Evolutionary conservation across 2,888 invertebrate genomes (phyloP), one percentile per base, ranked within the genome.

Genomic region (Ectemnius lituratus): DNA sequence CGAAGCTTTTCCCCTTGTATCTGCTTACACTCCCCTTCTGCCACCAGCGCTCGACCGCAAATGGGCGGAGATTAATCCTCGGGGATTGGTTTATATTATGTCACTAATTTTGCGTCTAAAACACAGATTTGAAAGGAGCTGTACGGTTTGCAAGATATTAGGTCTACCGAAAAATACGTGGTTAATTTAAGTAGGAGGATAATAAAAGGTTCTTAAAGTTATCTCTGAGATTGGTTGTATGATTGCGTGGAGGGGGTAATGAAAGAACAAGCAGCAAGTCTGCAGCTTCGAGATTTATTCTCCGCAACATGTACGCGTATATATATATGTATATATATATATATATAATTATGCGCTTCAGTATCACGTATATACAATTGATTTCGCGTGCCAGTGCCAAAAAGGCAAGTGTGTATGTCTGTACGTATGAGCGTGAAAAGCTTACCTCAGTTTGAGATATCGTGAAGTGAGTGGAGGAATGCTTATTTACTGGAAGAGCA

Each of bases 291-390:
- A 52, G 16, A 52, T 88, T 88, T 88, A 88, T 88, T 87, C 82
- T 82, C 80, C 70, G 76, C 75, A 79, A 87, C 87, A 86, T 81
- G 70, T 82, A 81, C 75, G 70, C 78, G 76, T 84, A 76, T 67
- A 68, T 75, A 56, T 76, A 68, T 71, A 59, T 57, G 76, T 84
- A 76, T 67, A 68, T 75, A 56, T 84, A 76, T 67, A 68, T 75
- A 56, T 76, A 68, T 71, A 59, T 57, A 70, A 67, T 76, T 68
- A 74, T 57, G 62, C 65, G 37, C 37, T 37, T 37, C 73, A 69
- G 57, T 76, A 76, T 77, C 77, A 76, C 80, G 66, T 87, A 87
- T 87, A 82, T 85, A 87, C 87, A 86, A 68, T 79, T 62, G 73
- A 81, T 83, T 81, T 85, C 75, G 73, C 76, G 73, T 67, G 75